Percentiles rank a stretch among this genome's conserved stretches.
These are phyloP conservation scores for Aphidius ervi DNA, from an alignment of 1,140 invertebrate genomes.

Conservation along the genomic window DNA sequence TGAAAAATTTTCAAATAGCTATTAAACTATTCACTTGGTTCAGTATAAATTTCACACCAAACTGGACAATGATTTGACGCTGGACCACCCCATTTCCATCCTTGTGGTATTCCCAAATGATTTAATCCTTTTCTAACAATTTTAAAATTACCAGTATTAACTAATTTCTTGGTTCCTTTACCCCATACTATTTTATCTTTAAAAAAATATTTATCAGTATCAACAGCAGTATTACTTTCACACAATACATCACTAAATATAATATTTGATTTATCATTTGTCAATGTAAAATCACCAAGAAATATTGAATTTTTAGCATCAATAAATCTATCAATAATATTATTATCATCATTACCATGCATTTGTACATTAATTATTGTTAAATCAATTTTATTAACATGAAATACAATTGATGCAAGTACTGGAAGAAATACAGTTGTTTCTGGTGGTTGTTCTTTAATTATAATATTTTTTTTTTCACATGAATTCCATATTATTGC, in stretches of 20 bases:
- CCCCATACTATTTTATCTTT: conserved; percentile 36
- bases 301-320: conserved; percentile 28
- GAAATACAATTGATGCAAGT: conserved; percentile 27
- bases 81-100: conserved; percentile 76
- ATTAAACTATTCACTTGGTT: conserved; percentile 13
- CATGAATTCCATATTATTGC: conserved; percentile 26
- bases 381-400: conserved; percentile 28
- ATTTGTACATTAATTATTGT: conserved; percentile 28
- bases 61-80: conserved; percentile 69
- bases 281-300: conserved; percentile 26
- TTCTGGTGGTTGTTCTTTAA: conserved; percentile 25
- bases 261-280: conserved; percentile 18
- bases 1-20: no score
- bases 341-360: conserved; percentile 24
- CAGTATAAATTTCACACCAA: conserved; percentile 58
- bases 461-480: conserved; percentile 23
- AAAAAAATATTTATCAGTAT: conserved; percentile 24
- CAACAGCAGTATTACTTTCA: conserved; percentile 25
- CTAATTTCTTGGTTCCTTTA: conserved; percentile 22
- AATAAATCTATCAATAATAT: conserved; percentile 25
- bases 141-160: conserved; percentile 56
- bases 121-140: conserved; percentile 65
- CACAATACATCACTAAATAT: conserved; percentile 19
- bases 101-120: conserved; percentile 74
- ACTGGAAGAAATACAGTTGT: conserved; percentile 26